Evolutionary conservation across 1,140 invertebrate species (phyloP).

Genomic region (Drosophila nebulosa): DNA sequence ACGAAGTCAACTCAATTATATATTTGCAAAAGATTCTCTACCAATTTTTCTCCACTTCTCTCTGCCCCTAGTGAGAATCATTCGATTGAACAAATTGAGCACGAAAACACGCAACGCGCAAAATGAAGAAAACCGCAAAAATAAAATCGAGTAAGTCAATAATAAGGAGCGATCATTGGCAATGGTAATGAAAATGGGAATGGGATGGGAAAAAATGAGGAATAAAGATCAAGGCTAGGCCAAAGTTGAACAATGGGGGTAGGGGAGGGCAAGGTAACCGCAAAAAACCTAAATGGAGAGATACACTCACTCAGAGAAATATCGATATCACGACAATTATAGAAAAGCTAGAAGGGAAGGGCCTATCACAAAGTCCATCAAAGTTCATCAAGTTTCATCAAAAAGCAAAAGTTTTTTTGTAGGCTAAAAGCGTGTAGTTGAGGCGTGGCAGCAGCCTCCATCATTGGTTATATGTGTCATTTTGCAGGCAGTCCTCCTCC

Average conservation of each 20-base stretch:
- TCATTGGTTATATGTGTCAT: constrained; percentile 76
- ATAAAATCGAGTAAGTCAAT: not conserved
- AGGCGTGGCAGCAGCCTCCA: constrained; percentile 49
- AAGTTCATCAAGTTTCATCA: constrained; percentile 68
- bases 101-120: constrained; percentile 57
- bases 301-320: not conserved
- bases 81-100: constrained; percentile 78
- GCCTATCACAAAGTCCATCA: constrained; percentile 65
- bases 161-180: not conserved
- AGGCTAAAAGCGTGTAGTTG: constrained; percentile 62
- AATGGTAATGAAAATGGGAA: not conserved
- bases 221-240: constrained; percentile 37
- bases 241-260: too few relatives aligned
- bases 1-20: constrained; percentile 34
- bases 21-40: constrained; percentile 54
- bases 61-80: constrained; percentile 60
- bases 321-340: too few relatives aligned
- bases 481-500: constrained; percentile 24
- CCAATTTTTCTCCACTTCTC: not conserved
- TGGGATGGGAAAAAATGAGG: constrained; percentile 28
- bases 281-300: not conserved
- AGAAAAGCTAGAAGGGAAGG: not conserved
- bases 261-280: not conserved
- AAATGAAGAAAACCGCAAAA: constrained; percentile 60
- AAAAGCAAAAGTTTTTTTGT: constrained; percentile 50